Base-by-base conservation (phyloP, 2,113 vertebrate genomes). In the Alethe diademata region DNA sequence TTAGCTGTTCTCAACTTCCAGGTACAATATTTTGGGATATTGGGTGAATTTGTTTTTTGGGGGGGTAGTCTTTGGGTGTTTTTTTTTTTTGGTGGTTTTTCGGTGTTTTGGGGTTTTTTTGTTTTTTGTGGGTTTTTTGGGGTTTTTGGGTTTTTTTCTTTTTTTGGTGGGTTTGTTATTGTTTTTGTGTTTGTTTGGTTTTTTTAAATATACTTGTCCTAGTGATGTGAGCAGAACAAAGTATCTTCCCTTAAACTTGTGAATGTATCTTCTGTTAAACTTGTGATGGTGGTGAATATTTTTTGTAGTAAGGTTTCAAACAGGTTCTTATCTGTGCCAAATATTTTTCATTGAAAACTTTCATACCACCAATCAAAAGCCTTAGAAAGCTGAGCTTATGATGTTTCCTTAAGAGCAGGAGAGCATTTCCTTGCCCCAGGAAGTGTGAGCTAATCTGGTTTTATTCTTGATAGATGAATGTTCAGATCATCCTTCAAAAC, bases 31-130 rank as follows among this genome's bases (percentile, higher is more conserved):
- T 66, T 73, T 56, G 36, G 36, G 36, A 16, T 66, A 45, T 0
- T 8, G 5, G 20, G 3, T n/a, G 36, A 1, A 0, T 51, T 25
- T 25, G 48, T 14, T 26, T 50, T 28, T 22, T 23, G 11, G 3
- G 5, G 4, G 24, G 35, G 35, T n/a, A n/a, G 35, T 35, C 35
- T 26, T 62, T 53, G 51, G 11, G 29, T 20, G 20, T 69, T 18
- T 23, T 50, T 22, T 56, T 26, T 7, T 14, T n/a, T 43, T 42
- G 5, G 9, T 22, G 45, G 23, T 5, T 24, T 43, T 28, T 31
- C 5, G 18, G 10, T 53, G 14, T 51, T 28, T 17, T 4, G 2
- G 5, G 3, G 11, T 12, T 33, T 11, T 24, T 79, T 10, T 25
- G 23, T 10, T 24, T 35, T 35, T 35, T 35, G 35, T 35, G 35